Evolutionary conservation across 2,888 invertebrate genomes (phyloP), one percentile per base, ranked within the genome.

Genomic region (Palloptera scutellata): DNA sequence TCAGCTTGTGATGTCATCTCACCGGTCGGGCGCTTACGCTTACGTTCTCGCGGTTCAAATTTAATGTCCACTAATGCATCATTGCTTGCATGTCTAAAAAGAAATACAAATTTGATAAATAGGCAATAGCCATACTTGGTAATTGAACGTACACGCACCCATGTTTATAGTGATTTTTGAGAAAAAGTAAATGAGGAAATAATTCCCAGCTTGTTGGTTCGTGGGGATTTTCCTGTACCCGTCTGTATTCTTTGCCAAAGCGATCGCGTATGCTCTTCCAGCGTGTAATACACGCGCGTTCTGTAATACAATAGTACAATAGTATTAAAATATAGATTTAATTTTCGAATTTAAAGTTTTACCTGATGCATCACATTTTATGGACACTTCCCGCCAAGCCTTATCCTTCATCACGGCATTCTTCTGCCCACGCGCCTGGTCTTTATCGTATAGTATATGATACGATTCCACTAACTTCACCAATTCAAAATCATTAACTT

Each of bases 181-280:
- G 74, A 42, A 81, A 81, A 13, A 78, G 65, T 43, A 83, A 65
- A 0, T 78, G 79, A 0, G 77, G 82, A 65, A 81, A 81, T 72
- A 83, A 74, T 19, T 83, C 80, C 81, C 81, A 81, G 60, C 77
- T 78, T 10, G 81, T 79, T 8, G 78, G 75, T 2, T 77, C 78
- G 1, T 78, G 73, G 0, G 82, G 75, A 19, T 78, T 73, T 42
- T 79, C 79, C 55, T 80, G 82, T 30, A 79, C 76, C 0, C 81
- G 76, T 0, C 81, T 72, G 15, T 76, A 79, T 48, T 82, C 81
- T 55, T 80, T 82, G 1, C 82, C 83, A 68, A 83, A 81, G 1
- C 81, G 75, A 69, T 81, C 81, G 0, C 83, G 73, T 54, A 81
- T 75, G 51, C 82, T 82, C 59, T 81, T 81, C 81, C 81, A 81